These are phyloP conservation scores for Theocolax elegans DNA, from an alignment of 1,140 invertebrate species.

Conservation along the genomic window DNA sequence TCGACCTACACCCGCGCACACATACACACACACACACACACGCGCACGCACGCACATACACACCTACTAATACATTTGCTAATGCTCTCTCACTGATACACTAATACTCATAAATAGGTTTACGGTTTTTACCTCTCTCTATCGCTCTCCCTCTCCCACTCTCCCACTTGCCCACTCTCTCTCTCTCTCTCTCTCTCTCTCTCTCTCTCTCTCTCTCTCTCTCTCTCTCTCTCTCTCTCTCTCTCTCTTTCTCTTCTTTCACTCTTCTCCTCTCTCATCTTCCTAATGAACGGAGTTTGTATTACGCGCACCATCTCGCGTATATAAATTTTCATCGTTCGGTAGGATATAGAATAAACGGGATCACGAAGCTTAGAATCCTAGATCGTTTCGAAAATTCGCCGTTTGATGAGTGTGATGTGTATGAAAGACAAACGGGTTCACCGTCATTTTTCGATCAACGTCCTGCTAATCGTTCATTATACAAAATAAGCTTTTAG, in stretches of 20 bases:
- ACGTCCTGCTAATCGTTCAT: too few relatives aligned
- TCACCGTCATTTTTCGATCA: too few relatives aligned
- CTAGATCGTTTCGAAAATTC: too few relatives aligned
- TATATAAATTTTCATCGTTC: too few relatives aligned
- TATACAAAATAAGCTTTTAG: too few relatives aligned
- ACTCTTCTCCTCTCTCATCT: slow-evolving; percentile 8
- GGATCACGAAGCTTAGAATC: too few relatives aligned
- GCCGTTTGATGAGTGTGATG: too few relatives aligned
- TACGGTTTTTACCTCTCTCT: slow-evolving; percentile 3
- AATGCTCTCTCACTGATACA: not conserved
- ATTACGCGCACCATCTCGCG: slow-evolving; percentile 1
- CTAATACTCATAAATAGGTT: not conserved
- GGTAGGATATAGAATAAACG: too few relatives aligned
- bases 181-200: slow-evolving; percentile 3
- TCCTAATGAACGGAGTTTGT: slow-evolving; percentile 28
- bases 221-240: not conserved
- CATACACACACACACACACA: not conserved
- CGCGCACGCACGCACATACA: not conserved
- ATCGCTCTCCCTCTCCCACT: slow-evolving; percentile 1
- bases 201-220: not conserved
- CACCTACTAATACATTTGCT: not conserved
- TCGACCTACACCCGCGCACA: not conserved
- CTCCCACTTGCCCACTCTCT: slow-evolving; percentile 7
- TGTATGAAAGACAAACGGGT: too few relatives aligned
- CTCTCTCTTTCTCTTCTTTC: not conserved